Evolutionary conservation across 2,113 vertebrate species (phyloP).

Genomic region (Centropristis striata): DNA sequence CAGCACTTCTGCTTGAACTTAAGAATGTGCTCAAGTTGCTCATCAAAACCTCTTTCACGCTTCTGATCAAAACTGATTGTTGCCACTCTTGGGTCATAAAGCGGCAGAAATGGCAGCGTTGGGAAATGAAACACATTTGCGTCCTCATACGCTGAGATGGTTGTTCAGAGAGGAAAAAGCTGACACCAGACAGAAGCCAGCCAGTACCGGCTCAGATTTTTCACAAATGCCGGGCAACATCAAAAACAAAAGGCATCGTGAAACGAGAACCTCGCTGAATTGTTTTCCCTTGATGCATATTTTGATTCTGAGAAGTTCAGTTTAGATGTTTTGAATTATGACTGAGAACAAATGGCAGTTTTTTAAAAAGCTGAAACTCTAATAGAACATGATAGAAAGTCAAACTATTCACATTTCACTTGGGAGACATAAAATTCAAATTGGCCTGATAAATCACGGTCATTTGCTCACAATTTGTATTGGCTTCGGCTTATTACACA

Average conservation of each 20-base stretch:
- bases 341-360: slow-evolving; percentile 43
- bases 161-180: slow-evolving; percentile 14
- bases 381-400: slow-evolving; percentile 39
- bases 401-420: slow-evolving; percentile 21
- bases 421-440: slow-evolving; percentile 31
- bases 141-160: slow-evolving; percentile 34
- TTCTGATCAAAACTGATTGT: slow-evolving; percentile 67
- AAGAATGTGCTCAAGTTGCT: slow-evolving; percentile 47
- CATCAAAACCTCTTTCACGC: slow-evolving; percentile 62
- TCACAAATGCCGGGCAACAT: slow-evolving; percentile 41
- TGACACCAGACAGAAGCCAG: slow-evolving; percentile 52
- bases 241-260: slow-evolving; percentile 42
- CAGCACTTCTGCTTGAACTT: slow-evolving; percentile 45
- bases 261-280: slow-evolving; percentile 55
- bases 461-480: slow-evolving; percentile 40
- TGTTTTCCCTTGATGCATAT: slow-evolving; percentile 43
- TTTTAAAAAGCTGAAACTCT: slow-evolving; percentile 19
- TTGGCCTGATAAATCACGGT: slow-evolving; percentile 30
- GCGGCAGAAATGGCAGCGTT: slow-evolving; percentile 25
- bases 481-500: neutral
- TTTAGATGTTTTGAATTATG: slow-evolving; percentile 61
- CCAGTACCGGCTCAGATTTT: slow-evolving; percentile 27
- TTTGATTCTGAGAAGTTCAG: slow-evolving; percentile 37
- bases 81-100: slow-evolving; percentile 58
- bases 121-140: slow-evolving; percentile 66